Evolutionary conservation across 2,797 vertebrate species (phyloP).

Genomic region (Poeciliopsis infans): DNA sequence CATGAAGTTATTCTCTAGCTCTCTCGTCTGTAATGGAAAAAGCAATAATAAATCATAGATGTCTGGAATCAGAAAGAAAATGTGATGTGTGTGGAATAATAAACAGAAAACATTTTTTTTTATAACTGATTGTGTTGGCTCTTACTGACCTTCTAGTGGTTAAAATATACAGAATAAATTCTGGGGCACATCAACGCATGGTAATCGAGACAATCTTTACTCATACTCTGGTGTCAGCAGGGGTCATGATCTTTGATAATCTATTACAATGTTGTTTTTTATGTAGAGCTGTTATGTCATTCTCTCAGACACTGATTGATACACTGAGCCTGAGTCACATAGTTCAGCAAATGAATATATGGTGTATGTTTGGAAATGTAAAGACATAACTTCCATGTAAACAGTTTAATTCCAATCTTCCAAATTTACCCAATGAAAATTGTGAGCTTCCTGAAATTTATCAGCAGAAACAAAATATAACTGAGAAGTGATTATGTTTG

Average conservation of each 20-base stretch:
- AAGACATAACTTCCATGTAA: constrained; percentile 44
- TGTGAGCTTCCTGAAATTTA: constrained; percentile 12
- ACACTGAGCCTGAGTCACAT: constrained; percentile 50
- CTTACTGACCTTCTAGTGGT: background rate
- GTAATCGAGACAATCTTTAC: background rate
- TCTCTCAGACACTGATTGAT: constrained; percentile 33
- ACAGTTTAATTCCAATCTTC: constrained; percentile 49
- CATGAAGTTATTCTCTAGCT: background rate
- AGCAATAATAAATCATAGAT: constrained; percentile 11
- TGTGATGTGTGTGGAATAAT: background rate
- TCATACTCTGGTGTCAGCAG: background rate
- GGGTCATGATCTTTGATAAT: background rate
- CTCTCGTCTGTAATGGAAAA: constrained; percentile 7
- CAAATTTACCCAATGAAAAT: constrained; percentile 18
- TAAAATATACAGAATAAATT: background rate
- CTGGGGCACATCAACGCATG: background rate
- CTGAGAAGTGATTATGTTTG: constrained; percentile 16
- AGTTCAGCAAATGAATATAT: constrained; percentile 35
- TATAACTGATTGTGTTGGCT: background rate
- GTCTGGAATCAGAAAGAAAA: constrained; percentile 3
- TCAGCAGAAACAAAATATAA: constrained; percentile 10
- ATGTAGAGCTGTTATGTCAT: constrained; percentile 6
- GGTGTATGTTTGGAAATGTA: constrained; percentile 35
- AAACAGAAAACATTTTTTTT: background rate
- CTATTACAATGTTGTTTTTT: background rate